Base-by-base conservation (phyloP, 2,797 vertebrate genomes). In the Eulemur coronatus region DNA sequence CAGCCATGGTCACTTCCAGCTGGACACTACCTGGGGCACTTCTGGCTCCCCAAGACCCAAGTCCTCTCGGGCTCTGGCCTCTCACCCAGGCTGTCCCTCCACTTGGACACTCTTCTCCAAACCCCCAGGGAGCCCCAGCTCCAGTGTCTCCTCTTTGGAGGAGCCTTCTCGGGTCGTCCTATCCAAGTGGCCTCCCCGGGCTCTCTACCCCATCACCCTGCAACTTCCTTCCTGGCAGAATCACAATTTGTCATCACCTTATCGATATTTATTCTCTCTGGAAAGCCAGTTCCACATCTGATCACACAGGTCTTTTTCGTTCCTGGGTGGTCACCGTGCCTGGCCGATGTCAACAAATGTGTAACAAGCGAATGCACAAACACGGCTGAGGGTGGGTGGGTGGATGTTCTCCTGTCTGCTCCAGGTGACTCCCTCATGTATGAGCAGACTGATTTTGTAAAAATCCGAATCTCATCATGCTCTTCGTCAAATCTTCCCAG, bases 281-380 rank as follows among this genome's bases (percentile, higher is more conserved):
- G 24, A 63, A 63, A 50, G 24, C 33, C 28, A 28, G 43, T 22
- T 28, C 55, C 33, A 28, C 4, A 15, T 20, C 73, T 22, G 28
- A 10, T 89, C 5, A 4, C 61, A 15, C 8, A 33, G 35, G 4
- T 22, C 46, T 38, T 14, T 4, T 30, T 33, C 17, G 5, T 38
- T 24, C 20, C 5, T 48, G 17, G n/a, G 15, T 18, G 0, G 4
- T 35, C 9, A 3, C 28, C 20, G 3, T 35, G 5, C 41, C 20
- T 48, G 30, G 14, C 4, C 9, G 7, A 3, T 35, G 30, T 15
- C 14, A 28, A 9, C 55, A 46, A 26, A 43, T 35, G 46, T 69
- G 35, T 18, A 30, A 20, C 35, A 35, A 48, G 43, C 1, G n/a
- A 50, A 5, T 28, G 10, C 2, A 7, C 7, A 28, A 3, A 48